Base-by-base conservation (phyloP, 2,888 invertebrate genomes). In the Caenorhabditis wallacei region DNA sequence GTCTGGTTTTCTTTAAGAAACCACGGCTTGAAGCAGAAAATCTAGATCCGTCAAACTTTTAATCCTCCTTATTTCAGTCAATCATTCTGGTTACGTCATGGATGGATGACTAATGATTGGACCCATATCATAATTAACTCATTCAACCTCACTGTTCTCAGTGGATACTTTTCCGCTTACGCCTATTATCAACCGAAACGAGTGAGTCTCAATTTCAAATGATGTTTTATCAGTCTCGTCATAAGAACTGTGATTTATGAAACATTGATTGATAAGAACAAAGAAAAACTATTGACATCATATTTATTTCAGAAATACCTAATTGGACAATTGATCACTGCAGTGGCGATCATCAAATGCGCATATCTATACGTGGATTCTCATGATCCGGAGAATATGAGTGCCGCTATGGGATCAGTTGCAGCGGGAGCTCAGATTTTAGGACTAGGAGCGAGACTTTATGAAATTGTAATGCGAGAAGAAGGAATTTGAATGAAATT, bases 121-220 rank as follows among this genome's bases (percentile, higher is more conserved):
- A 81, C 87, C 16, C 89, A 90, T 66, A 89, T 90, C 40, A 79
- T 82, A 53, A 82, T 91, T 56, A 91, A 91, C 79, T 57, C 80
- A 1, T 63, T 89, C 69, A 90, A 90, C 63, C 61, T 91, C 35
- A 70, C 84, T 22, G 78, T 89, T 20, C 89, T 88, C 78, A 57
- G 87, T 20, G 82, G 85, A 63, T 91, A 89, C 76, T 76, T 91
- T 51, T 16, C 78, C 8, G 86, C 86, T 0, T 91, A 88, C 64
- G 90, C 88, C 43, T 91, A 88, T 80, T 91, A 90, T 87, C 90
- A 91, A 63, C 89, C 91, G 11, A 89, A 88, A 61, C 82, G 90
- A 66, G 46, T 40, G 40, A 20, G 1, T 24, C 16, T 16, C 22
- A n/a, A 22, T 61, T 35, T 18, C 37, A n/a, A 35, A 16, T 66